phyloP scores from a whole-genome alignment of 2,888 invertebrate species.

The Drymonia ruficornis region DNA sequence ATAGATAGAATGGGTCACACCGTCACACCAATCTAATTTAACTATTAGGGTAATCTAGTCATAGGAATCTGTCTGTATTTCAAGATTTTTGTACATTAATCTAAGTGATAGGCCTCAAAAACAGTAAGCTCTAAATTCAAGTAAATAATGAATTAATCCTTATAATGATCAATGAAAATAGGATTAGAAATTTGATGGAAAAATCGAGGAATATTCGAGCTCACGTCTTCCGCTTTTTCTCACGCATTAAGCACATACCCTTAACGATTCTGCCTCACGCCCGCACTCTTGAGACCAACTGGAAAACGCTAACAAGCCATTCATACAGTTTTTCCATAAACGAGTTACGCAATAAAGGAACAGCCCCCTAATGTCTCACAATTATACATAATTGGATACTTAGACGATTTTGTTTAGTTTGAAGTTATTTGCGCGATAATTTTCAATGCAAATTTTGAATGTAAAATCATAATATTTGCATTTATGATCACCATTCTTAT shows the following conservation, averaged over 20 bases:
- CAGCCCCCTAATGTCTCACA: constrained; percentile 64
- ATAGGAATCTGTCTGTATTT: too few relatives aligned
- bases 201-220: too few relatives aligned
- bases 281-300: constrained; percentile 62
- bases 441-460: constrained; percentile 32
- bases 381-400: constrained; percentile 69
- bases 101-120: too few relatives aligned
- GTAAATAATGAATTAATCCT: too few relatives aligned
- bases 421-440: constrained; percentile 47
- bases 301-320: constrained; percentile 75
- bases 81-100: too few relatives aligned
- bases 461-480: constrained; percentile 23
- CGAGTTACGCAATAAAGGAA: constrained; percentile 64
- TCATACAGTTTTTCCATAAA: constrained; percentile 68
- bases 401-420: constrained; percentile 46
- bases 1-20: too few relatives aligned
- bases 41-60: too few relatives aligned
- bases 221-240: constrained; percentile 33
- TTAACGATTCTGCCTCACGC: constrained; percentile 58
- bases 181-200: too few relatives aligned
- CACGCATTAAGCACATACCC: constrained; percentile 19
- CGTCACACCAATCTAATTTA: too few relatives aligned
- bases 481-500: constrained; percentile 12
- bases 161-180: too few relatives aligned
- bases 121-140: too few relatives aligned